Evolutionary conservation across 2,797 vertebrate genomes (phyloP).

Genomic region (Takifugu ocellatus): DNA sequence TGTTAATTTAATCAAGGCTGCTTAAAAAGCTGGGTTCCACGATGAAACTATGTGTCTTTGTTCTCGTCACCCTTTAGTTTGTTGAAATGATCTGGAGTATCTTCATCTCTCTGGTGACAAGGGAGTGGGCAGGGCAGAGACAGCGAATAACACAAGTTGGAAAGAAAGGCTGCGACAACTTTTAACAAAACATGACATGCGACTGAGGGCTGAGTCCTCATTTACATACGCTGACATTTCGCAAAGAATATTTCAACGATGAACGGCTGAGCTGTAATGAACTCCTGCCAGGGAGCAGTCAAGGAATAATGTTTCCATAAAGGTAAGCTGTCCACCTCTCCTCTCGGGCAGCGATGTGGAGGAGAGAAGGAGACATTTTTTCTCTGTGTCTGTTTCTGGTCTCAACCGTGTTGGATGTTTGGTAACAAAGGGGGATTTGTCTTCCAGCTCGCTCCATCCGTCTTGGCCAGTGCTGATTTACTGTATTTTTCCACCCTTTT

Average conservation of each 20-base stretch:
- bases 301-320: conserved; percentile 99
- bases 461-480: conserved; percentile 90
- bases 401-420: conserved; percentile 64
- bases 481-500: conserved; percentile 88
- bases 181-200: conserved; percentile 88
- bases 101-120: too few relatives aligned
- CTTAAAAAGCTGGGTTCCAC: too few relatives aligned
- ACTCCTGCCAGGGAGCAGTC: conserved; percentile 95
- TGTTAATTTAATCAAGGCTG: not conserved
- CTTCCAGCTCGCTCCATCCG: conserved; percentile 80
- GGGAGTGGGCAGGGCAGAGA: conserved; percentile 22
- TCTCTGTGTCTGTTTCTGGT: conserved; percentile 40
- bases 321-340: conserved; percentile 97
- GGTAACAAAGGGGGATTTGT: conserved; percentile 72
- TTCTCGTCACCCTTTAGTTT: not conserved
- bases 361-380: conserved; percentile 76
- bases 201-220: conserved; percentile 84
- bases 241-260: conserved; percentile 96
- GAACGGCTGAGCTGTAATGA: conserved; percentile 90
- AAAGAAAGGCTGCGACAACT: conserved; percentile 81
- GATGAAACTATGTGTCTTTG: not conserved
- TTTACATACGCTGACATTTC: conserved; percentile 99
- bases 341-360: conserved; percentile 88
- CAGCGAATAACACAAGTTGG: conserved; percentile 44
- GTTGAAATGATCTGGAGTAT: not conserved